Evolutionary conservation across 1,140 invertebrate species (phyloP).

Genomic region (Tribolium castaneum): DNA sequence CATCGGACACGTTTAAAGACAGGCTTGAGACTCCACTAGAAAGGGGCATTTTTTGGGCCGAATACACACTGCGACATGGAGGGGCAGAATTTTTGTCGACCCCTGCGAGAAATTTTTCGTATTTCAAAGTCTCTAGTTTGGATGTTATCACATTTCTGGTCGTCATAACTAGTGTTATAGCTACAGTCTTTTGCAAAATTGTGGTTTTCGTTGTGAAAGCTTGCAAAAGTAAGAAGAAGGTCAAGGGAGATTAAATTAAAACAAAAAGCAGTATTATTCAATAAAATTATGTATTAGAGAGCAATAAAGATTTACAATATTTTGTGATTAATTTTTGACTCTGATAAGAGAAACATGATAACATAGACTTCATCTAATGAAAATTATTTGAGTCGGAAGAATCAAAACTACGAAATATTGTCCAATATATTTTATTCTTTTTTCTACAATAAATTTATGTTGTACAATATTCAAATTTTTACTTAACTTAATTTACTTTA

Average conservation of each 20-base stretch:
- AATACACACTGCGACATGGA: slow-evolving; percentile 73
- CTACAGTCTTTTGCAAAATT: neutral
- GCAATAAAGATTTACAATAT: too few relatives aligned
- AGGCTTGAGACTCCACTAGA: slow-evolving; percentile 71
- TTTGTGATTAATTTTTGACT: too few relatives aligned
- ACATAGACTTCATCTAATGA: too few relatives aligned
- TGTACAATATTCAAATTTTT: too few relatives aligned
- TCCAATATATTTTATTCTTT: too few relatives aligned
- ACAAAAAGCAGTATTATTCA: too few relatives aligned
- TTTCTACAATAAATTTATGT: too few relatives aligned
- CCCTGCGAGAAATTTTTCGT: slow-evolving; percentile 13
- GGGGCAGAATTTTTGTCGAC: neutral
- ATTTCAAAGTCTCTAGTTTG: neutral
- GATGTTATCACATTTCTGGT: slow-evolving; percentile 1
- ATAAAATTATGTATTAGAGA: too few relatives aligned
- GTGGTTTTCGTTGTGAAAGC: neutral
- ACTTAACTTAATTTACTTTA: neutral
- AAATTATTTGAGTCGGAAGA: too few relatives aligned
- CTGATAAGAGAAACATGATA: too few relatives aligned
- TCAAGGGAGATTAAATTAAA: neutral
- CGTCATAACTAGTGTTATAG: neutral
- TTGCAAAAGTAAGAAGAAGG: neutral
- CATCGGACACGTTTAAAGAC: slow-evolving; percentile 62
- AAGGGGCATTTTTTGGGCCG: slow-evolving; percentile 73
- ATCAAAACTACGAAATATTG: too few relatives aligned